phyloP scores from a whole-genome alignment of 1,140 invertebrate species.

The Rhynchophorus ferrugineus region DNA sequence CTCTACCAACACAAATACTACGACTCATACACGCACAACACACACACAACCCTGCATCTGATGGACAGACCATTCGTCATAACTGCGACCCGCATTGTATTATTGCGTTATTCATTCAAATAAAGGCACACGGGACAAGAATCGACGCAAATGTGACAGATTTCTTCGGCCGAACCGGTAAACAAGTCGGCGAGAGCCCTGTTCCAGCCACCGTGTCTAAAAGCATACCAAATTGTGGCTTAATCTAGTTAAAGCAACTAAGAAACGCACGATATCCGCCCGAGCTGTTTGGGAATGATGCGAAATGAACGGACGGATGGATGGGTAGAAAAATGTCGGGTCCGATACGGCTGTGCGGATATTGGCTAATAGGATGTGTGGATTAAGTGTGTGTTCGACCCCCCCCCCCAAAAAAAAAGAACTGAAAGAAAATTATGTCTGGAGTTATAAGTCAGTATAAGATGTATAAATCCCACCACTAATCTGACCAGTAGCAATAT shows the following conservation, averaged over 20 bases:
- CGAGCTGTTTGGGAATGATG: too few relatives aligned
- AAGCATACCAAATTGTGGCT: conserved; percentile 16
- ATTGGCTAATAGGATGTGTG: background rate
- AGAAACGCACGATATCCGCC: too few relatives aligned
- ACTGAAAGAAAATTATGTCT: too few relatives aligned
- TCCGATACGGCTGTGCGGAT: too few relatives aligned
- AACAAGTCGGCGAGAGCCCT: conserved; percentile 25
- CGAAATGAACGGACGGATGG: too few relatives aligned
- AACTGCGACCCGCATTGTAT: conserved; percentile 30
- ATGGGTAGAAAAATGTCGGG: too few relatives aligned
- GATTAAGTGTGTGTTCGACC: too few relatives aligned
- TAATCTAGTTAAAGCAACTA: conserved; percentile 6
- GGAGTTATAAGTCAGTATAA: too few relatives aligned
- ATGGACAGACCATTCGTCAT: conserved; percentile 34
- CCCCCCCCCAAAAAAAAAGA: too few relatives aligned
- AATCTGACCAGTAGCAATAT: too few relatives aligned
- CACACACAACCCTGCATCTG: conserved; percentile 21
- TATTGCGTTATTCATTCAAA: conserved; percentile 24
- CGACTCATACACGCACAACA: background rate
- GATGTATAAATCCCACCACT: too few relatives aligned
- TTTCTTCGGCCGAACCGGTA: conserved; percentile 18
- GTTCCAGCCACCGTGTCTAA: conserved; percentile 26
- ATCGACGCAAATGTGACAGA: conserved; percentile 32
- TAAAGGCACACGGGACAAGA: conserved; percentile 16
- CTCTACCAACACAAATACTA: conserved; percentile 2